A percentile compares a stretch with the other conserved stretches of the same genome.
Evolutionary conservation across 2,888 invertebrate genomes (phyloP).

Genomic region (Helleia helle): DNA sequence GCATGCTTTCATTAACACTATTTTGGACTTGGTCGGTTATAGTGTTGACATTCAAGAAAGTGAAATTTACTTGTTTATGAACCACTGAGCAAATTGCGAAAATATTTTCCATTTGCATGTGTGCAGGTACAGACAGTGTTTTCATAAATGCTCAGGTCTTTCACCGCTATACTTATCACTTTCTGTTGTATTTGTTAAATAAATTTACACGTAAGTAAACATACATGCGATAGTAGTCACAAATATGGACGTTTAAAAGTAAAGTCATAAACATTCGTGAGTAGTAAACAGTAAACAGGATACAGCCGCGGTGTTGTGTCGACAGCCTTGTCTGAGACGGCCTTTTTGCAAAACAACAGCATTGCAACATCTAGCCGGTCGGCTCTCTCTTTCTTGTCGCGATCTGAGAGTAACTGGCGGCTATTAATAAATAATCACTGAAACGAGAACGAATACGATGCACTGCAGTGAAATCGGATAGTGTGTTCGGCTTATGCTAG

Average conservation of each 20-base stretch:
- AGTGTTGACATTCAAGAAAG: no score
- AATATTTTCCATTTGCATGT: no score
- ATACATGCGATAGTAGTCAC: background rate
- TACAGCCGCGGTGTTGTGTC: constrained; percentile 29
- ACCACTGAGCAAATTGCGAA: no score
- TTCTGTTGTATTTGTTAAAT: background rate
- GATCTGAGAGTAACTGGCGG: constrained; percentile 31
- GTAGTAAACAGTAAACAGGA: constrained; percentile 24
- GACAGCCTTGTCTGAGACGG: constrained; percentile 57
- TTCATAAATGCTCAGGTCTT: no score
- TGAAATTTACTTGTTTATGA: no score
- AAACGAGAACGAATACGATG: constrained; percentile 14
- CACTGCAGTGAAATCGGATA: constrained; percentile 10
- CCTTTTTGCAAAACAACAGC: constrained; percentile 56
- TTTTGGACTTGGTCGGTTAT: no score
- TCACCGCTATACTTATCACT: background rate
- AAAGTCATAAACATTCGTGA: constrained; percentile 1
- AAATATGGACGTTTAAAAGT: constrained; percentile 2
- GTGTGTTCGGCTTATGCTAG: constrained; percentile 3
- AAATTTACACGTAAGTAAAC: background rate
- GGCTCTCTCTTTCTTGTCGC: constrained; percentile 40
- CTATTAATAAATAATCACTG: constrained; percentile 21
- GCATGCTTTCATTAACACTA: no score
- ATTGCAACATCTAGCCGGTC: constrained; percentile 44
- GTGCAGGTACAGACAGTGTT: no score